Base-by-base conservation (phyloP, 2,888 invertebrate genomes). In the Erebia palarica region DNA sequence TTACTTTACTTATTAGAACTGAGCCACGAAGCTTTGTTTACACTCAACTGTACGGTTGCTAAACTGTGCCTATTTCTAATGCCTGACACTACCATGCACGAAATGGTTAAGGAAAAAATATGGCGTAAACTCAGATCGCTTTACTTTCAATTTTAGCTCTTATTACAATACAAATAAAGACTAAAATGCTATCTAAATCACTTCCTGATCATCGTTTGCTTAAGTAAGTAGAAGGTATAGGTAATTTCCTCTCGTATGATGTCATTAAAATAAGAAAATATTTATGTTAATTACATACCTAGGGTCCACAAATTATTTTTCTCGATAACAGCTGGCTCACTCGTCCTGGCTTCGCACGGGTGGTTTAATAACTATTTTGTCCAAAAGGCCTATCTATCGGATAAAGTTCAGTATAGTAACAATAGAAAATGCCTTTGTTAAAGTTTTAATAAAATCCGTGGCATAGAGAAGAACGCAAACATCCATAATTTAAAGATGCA, bases 11-110 rank as follows among this genome's bases (percentile, higher is more conserved):
- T n/a, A n/a, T n/a, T n/a, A n/a, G n/a, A 11, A 7, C 2, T 27
- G 27, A 27, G 27, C 3, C 27, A 27, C 27, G 3, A 27, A 27
- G 27, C 27, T 16, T 36, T 36, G 16, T 2, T 11, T 4, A 42
- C 11, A 16, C 49, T 8, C 5, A 8, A 49, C 21, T 21, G 63
- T 61, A 14, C 3, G 21, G 1, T 63, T 21, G 13, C 14, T 49
- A 63, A 21, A 13, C 63, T 47, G 18, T 14, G 63, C 1, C 27
- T 63, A 49, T 47, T 63, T 63, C 47, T 63, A 63, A 21, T 63
- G 63, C 63, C 63, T 63, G 63, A 63, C 21, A 65, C 53, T 65
- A 55, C 65, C 65, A 65, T 55, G 65, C 65, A 55, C 65, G 65
- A 65, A 42, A 55, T 42, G 65, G 27, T 42, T 65, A 42, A 8